Base-by-base conservation (phyloP, 2,888 invertebrate species). In the Hecatera dysodea region DNA sequence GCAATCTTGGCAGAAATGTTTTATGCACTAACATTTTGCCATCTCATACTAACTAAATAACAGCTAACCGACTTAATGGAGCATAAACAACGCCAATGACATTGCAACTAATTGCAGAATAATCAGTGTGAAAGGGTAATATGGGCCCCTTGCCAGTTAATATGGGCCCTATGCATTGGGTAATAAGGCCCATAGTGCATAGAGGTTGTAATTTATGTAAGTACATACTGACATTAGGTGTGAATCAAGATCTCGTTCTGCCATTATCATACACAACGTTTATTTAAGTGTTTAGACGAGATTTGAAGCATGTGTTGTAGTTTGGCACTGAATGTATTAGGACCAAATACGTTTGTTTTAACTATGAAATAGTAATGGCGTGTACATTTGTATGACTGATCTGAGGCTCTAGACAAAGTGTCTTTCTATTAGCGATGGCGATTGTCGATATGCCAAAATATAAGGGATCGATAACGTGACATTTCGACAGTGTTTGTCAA, bases 141-240 rank as follows among this genome's bases (percentile, higher is more conserved):
- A 80, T 72, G 72, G 71, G 22, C 66, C 72, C 62, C 62, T 60
- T 22, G 2, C 33, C 29, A 1, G 36, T 52, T 59, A 84, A 73
- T 79, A 64, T 85, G 56, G 63, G 39, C 87, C 68, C 42, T 89
- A 87, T 59, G 0, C 0, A 17, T 0, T 2, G 39, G 0, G 42
- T 1, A 66, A 79, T 88, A 88, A 76, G 74, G 76, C 48, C 44
- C 50, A 48, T 36, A 60, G 33, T 66, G 66, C 19, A 24, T 46
- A 46, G 57, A 61, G 63, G 71, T 46, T 55, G 64, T 86, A 88
- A 90, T 88, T 86, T 88, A 90, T 89, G 85, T 88, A 90, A 89
- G 85, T 83, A 82, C 86, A 85, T 86, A 80, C 53, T 84, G 80
- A 83, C 83, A 85, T 82, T 83, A 90, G 84, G 88, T 85, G 88